Percentiles rank a stretch among this genome's conserved stretches.
Evolutionary conservation across 2,888 invertebrate species (phyloP).

Genomic region (Cryptocheilus praepositus): DNA sequence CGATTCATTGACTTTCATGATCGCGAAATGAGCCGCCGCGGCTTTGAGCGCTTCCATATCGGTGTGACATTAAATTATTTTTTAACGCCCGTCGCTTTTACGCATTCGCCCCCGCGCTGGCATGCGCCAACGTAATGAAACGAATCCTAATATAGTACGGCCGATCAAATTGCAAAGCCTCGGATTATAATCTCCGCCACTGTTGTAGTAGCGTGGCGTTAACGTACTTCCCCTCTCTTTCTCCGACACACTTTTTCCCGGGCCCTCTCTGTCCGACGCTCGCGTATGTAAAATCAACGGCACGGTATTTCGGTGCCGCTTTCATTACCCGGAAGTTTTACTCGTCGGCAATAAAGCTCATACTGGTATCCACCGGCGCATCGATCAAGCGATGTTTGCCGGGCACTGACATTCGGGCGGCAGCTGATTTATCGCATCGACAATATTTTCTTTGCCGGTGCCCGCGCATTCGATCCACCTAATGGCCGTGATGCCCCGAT

Average conservation of each 20-base stretch:
- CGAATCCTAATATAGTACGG: conserved; percentile 31
- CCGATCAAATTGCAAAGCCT: conserved; percentile 43
- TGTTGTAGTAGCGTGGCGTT: conserved; percentile 8
- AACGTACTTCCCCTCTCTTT: no score
- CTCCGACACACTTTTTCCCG: no score
- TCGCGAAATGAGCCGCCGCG: no score
- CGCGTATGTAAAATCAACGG: conserved; percentile 52
- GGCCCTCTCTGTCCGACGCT: neutral
- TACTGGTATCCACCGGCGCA: conserved; percentile 41
- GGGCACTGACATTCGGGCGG: conserved; percentile 42
- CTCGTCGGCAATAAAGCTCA: conserved; percentile 44
- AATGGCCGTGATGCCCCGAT: conserved; percentile 22
- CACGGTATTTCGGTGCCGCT: conserved; percentile 42
- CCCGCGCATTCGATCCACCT: conserved; percentile 23
- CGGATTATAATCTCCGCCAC: conserved; percentile 45
- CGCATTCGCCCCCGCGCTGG: neutral
- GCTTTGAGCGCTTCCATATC: no score
- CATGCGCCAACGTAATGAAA: conserved; percentile 24
- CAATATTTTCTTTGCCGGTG: conserved; percentile 40
- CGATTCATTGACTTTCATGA: no score
- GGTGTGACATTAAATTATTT: neutral
- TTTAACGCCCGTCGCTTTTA: neutral
- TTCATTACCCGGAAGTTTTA: conserved; percentile 50
- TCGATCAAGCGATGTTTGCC: conserved; percentile 50
- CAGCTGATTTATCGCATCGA: conserved; percentile 41